A percentile compares a stretch with the other conserved stretches of the same genome.
These are phyloP conservation scores for Styela plicata DNA, from an alignment of 23 tunicate genomes.

Conservation along the genomic window DNA sequence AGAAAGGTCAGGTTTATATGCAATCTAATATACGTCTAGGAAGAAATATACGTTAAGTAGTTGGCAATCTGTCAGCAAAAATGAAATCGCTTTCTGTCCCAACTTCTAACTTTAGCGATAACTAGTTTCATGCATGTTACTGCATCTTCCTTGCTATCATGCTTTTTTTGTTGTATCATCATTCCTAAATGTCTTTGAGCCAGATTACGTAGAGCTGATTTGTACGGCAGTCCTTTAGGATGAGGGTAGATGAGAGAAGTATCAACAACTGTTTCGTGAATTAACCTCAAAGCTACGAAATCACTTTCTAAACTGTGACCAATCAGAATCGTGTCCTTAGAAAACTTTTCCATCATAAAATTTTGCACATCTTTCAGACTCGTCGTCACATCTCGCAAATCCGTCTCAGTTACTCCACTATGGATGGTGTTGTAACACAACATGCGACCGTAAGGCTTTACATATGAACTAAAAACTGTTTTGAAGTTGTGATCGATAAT, in stretches of 20 bases:
- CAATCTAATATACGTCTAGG: too few species aligned
- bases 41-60: too few species aligned
- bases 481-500: conserved; percentile 51
- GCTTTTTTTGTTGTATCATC: conserved; percentile 42
- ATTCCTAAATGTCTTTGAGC: conserved; percentile 59
- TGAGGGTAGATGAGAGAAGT: conserved; percentile 81
- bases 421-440: conserved; percentile 73
- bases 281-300: conserved; percentile 30
- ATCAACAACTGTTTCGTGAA: conserved; percentile 62
- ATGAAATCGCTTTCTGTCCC: too few species aligned
- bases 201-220: conserved; percentile 66
- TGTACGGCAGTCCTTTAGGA: conserved; percentile 72
- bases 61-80: too few species aligned
- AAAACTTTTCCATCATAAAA: background rate
- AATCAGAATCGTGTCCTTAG: conserved; percentile 9
- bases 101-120: background rate
- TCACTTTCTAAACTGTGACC: conserved; percentile 24
- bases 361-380: conserved; percentile 23
- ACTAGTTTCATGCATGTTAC: conserved; percentile 34
- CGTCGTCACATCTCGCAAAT: background rate
- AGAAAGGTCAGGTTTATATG: too few species aligned
- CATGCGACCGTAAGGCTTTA: conserved; percentile 55
- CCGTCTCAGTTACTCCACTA: conserved; percentile 6
- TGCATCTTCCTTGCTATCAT: conserved; percentile 84
- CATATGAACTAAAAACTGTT: conserved; percentile 46